Conservation (phyloP, 1,140 invertebrate genomes). For the Drosophila ironensis region DNA sequence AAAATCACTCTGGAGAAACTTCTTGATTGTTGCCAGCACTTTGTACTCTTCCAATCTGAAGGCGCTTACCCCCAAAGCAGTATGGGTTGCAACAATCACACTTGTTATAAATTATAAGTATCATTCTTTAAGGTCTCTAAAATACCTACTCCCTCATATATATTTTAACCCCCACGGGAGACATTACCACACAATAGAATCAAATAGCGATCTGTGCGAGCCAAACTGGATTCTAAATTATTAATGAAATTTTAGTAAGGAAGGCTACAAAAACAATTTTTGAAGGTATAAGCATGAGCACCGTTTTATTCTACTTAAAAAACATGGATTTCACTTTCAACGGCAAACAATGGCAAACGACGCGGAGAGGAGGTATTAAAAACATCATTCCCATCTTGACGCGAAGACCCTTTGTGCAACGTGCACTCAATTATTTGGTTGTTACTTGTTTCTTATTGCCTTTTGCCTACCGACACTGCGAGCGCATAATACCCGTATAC, state of each 20-base stretch:
- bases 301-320: constrained; percentile 48
- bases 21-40: constrained; percentile 30
- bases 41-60: constrained; percentile 4
- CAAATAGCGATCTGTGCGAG: too few species aligned
- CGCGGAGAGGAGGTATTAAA: neutral
- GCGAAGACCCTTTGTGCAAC: constrained; percentile 58
- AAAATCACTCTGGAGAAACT: constrained; percentile 26
- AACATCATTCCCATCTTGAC: constrained; percentile 15
- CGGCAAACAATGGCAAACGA: constrained; percentile 13
- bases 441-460: constrained; percentile 61
- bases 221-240: too few species aligned
- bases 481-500: constrained; percentile 49
- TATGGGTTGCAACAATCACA: neutral
- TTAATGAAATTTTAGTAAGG: too few species aligned
- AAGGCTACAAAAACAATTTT: too few species aligned
- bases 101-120: too few species aligned
- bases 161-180: too few species aligned
- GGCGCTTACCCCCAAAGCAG: neutral
- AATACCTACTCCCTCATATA: too few species aligned
- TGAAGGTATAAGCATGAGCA: too few species aligned
- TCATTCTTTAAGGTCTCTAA: too few species aligned
- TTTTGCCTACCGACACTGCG: constrained; percentile 20
- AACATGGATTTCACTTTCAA: constrained; percentile 52
- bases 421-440: constrained; percentile 70
- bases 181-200: too few species aligned